Conservation (phyloP, 2,113 vertebrate genomes). For the Pelmatolapia mariae region DNA sequence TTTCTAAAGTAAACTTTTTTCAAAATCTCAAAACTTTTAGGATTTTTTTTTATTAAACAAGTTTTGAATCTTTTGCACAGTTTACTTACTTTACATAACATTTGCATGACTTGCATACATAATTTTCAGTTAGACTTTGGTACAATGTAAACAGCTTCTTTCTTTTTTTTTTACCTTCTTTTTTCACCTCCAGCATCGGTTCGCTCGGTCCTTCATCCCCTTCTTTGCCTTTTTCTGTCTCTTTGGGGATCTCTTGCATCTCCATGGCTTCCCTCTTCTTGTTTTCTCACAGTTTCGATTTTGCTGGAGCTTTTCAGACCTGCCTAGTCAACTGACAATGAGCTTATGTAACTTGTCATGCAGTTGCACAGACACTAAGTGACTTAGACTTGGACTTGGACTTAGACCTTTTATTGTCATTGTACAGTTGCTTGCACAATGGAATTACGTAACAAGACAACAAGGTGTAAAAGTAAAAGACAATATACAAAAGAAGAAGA, state of each 20-base stretch:
- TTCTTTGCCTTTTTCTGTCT: background rate
- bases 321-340: background rate
- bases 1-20: background rate
- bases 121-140: background rate
- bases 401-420: background rate
- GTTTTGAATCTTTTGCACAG: background rate
- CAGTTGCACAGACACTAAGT: background rate
- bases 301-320: background rate
- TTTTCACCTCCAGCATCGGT: background rate
- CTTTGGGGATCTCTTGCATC: constrained; percentile 7
- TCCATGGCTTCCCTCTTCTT: constrained; percentile 35
- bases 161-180: constrained; percentile 6
- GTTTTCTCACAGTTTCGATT: constrained; percentile 23
- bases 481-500: background rate
- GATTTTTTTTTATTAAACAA: background rate
- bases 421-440: background rate
- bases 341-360: background rate
- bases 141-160: background rate
- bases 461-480: background rate
- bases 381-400: background rate
- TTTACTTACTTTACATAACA: background rate
- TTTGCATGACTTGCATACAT: background rate
- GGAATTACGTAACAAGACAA: background rate
- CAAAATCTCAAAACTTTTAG: background rate
- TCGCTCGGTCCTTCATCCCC: background rate